Base-by-base conservation (phyloP, 2,888 invertebrate species). In the Cyrtodaria siliqua region DNA sequence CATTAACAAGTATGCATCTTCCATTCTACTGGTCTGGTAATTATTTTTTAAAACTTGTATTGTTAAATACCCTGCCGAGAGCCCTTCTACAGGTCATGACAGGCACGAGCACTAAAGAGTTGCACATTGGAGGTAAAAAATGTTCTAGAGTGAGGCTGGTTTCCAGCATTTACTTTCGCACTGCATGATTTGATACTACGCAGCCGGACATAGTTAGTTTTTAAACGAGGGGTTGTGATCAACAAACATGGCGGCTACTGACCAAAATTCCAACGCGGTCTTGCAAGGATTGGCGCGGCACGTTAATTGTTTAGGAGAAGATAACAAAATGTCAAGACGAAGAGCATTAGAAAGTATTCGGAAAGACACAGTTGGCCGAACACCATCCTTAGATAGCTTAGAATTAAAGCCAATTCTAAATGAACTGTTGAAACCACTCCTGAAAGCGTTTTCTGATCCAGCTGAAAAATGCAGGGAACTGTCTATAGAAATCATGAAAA, bases 381-480 rank as follows among this genome's bases (percentile, higher is more conserved):
- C 85, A 67, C 86, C 86, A 16, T 49, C 78, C 2, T 67, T 89
- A 27, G 83, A 85, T 44, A 20, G 73, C 18, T 20, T 57, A 18
- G 87, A 87, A 59, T 57, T 89, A 14, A 84, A 86, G 53, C 74
- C 74, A 16, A 81, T 91, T 14, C 86, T 90, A 62, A 81, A 73
- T 33, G 90, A 91, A 83, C 59, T 92, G n/a, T 47, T 91, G 61
- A 91, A 89, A 81, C 89, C 90, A 9, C 72, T 92, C 66, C 75
- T 92, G 72, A 91, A 89, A 81, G 42, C 82, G 33, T 84, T 92
- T 66, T 89, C 89, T 24, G 93, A 93, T 80, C 91, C 90, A 4
- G 91, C 90, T n/a, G 93, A 92, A 86, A 92, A 89, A 83, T 92
- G 91, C 82, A 86, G 93, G 69, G 91, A 92, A 78, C 60, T 91